A percentile compares a stretch with the other conserved stretches of the same genome.
Conservation (phyloP, 2,113 vertebrate species). For the Campylorhamphus procurvoides region DNA sequence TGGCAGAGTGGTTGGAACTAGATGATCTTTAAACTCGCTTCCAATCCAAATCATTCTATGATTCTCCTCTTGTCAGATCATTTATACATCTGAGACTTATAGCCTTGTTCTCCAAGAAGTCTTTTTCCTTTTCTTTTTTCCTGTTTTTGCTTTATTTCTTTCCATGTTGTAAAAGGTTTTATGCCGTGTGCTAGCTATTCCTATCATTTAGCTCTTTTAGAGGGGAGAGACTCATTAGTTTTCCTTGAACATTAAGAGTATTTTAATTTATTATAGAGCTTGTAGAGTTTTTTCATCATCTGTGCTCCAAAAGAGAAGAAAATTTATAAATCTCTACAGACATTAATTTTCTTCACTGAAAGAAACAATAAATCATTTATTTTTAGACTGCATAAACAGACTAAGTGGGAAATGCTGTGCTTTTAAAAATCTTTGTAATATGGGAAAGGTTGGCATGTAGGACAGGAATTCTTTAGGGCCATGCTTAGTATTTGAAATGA, state of each 20-base stretch:
- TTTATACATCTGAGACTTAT: neutral
- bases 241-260: neutral
- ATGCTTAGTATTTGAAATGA: neutral
- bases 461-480: neutral
- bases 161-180: neutral
- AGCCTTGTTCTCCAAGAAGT: neutral
- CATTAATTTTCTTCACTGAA: neutral
- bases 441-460: neutral
- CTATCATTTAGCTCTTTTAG: neutral
- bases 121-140: rapidly evolving
- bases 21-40: neutral
- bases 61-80: neutral
- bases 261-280: neutral
- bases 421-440: neutral
- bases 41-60: neutral
- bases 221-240: neutral
- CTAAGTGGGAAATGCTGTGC: neutral
- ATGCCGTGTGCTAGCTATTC: neutral
- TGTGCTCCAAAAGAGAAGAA: neutral
- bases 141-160: neutral
- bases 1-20: neutral
- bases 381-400: neutral
- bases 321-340: neutral
- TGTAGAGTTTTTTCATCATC: neutral
- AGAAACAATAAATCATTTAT: neutral